Base-by-base conservation (phyloP, 2,888 invertebrate genomes). In the Hymenopus coronatus region DNA sequence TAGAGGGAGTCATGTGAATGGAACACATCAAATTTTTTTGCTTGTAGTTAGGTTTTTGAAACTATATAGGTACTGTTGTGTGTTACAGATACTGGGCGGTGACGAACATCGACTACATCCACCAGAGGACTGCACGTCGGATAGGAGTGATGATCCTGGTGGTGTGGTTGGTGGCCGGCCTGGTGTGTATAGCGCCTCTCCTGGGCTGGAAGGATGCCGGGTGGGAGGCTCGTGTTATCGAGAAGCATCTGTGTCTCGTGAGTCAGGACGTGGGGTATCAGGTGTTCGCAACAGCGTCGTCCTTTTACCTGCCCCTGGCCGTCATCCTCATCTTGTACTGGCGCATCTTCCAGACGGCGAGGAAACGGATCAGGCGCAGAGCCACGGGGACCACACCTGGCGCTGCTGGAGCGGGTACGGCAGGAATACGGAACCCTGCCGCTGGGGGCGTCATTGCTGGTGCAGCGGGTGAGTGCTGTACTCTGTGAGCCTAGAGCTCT, bases 271-370 rank as follows among this genome's bases (percentile, higher is more conserved):
- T 93, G 70, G 92, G 91, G 85, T 92, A 92, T 91, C 97, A 98
- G 94, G 96, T 98, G 92, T 98, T 98, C 92, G 98, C 98, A 70
- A 98, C 98, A 0, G 96, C 97, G 54, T 97, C 97, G 54, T 98
- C 98, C 82, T 98, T 98, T 94, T 98, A 98, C 93, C 95, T 98
- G 91, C 98, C 98, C 40, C 95, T 98, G 85, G 94, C 97, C 90
- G 96, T 98, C 88, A 98, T 99, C 92, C 95, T 98, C 91, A 95
- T 97, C 92, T 95, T 98, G 85, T 98, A 98, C 94, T 98, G 97
- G 96, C 95, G 97, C 93, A 98, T 97, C 94, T 97, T 97, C 94
- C 96, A 97, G 93, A 97, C 98, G 9, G 98, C 98, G 12, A 95
- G 97, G 90, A 96, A 96, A 93, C 95, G 98, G 93, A 98, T 98